These are phyloP conservation scores for Hippolais icterina DNA, from an alignment of 2,113 vertebrate species.

Conservation along the genomic window DNA sequence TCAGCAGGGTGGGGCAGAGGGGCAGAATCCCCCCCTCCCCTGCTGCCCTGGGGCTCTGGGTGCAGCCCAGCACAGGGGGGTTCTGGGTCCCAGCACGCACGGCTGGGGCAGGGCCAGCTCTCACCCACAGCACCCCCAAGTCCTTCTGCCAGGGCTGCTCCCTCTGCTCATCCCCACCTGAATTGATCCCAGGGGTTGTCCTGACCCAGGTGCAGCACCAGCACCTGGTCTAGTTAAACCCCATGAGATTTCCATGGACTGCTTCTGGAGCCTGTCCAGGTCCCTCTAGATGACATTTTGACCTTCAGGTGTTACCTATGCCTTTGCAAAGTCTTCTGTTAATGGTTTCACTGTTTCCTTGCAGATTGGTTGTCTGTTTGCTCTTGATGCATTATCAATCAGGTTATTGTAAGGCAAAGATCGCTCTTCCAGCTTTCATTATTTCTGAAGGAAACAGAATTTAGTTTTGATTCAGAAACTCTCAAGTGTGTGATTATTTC, in stretches of 20 bases:
- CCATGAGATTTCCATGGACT: too few relatives aligned
- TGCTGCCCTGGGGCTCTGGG: not conserved
- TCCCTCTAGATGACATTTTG: accelerated
- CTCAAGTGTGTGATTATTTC: not conserved
- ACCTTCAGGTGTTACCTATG: not conserved
- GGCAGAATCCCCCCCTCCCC: not conserved
- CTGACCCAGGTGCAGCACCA: not conserved
- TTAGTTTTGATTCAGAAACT: not conserved
- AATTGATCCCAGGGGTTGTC: not conserved
- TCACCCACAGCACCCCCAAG: not conserved
- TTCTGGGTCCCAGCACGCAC: not conserved
- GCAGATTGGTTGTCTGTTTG: not conserved
- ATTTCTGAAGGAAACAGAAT: not conserved
- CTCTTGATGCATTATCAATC: not conserved
- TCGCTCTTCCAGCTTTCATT: not conserved
- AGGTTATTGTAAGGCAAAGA: not conserved
- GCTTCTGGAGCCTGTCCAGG: not conserved
- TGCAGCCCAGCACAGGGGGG: too few relatives aligned
- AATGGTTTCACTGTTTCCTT: not conserved
- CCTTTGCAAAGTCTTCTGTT: not conserved
- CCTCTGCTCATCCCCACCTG: not conserved
- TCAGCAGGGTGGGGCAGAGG: not conserved
- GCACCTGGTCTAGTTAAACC: not conserved
- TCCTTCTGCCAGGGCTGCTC: not conserved
- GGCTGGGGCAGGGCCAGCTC: not conserved